Percentiles rank a stretch among this genome's conserved stretches.
phyloP scores from a whole-genome alignment of 2,113 vertebrate genomes.

The Gymnogyps californianus region DNA sequence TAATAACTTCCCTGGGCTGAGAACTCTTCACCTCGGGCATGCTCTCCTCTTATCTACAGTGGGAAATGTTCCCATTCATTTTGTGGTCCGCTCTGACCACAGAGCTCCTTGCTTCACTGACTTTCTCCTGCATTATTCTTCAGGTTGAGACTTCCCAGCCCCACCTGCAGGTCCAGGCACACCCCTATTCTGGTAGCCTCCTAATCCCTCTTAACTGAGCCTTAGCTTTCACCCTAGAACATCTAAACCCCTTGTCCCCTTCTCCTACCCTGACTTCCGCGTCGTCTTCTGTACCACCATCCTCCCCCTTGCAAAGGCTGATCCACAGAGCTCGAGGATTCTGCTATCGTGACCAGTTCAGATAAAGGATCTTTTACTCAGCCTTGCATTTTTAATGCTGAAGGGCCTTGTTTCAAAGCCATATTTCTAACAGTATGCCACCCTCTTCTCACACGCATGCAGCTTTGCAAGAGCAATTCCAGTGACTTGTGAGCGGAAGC shows the following conservation, averaged over 20 bases:
- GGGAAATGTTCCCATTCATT: neutral
- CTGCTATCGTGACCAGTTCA: fast-evolving
- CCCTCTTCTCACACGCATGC: neutral
- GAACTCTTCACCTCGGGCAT: neutral
- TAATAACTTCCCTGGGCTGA: constrained; percentile 6
- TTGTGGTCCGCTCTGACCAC: neutral
- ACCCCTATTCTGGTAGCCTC: neutral
- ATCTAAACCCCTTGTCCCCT: neutral
- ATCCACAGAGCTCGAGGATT: neutral
- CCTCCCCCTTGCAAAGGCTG: neutral
- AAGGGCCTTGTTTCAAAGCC: neutral
- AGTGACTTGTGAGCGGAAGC: neutral
- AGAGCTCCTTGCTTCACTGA: neutral
- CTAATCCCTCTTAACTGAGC: neutral
- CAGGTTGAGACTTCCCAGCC: neutral
- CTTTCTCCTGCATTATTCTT: neutral
- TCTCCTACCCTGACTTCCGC: neutral
- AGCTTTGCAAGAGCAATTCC: neutral
- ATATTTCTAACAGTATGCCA: neutral
- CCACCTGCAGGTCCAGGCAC: neutral
- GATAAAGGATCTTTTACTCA: neutral
- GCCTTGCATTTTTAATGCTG: neutral
- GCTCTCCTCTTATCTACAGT: neutral
- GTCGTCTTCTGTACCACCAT: neutral
- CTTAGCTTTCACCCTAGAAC: neutral